Evolutionary conservation across 2,888 invertebrate species (phyloP), one percentile per base, ranked within the genome.

Genomic region (Helleia helle): DNA sequence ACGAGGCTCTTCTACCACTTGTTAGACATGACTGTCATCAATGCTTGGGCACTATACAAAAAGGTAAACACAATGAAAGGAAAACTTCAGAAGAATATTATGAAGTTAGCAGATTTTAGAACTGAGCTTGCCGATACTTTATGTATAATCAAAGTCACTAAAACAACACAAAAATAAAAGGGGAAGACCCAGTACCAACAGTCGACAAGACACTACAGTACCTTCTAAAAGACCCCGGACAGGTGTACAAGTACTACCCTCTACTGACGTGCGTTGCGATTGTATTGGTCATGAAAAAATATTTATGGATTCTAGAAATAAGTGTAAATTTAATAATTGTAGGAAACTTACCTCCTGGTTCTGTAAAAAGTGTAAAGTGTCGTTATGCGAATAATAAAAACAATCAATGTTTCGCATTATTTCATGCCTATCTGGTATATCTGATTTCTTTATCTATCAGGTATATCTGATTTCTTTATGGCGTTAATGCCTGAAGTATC

Each of bases 31-130:
- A 53, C 59, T 41, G 51, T 57, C 40, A 65, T 62, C 46, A 60
- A 62, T 54, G 48, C 59, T 45, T 62, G 59, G 59, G 53, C 61
- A 48, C 48, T 58, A 11, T 58, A 60, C 48, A 53, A 56, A 57
- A 59, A 59, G 46, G 49, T 56, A 52, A 57, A 54, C 51, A 55
- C 49, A 55, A 28, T 25, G 48, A 57, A 55, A 51, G 55, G 51
- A 55, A 55, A 50, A 49, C 43, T 44, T 43, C 50, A 46, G 44
- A 58, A 59, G 48, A 48, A 58, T 40, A 50, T 58, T 46, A 51
- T 57, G 51, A 54, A 55, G 47, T 56, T 59, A 53, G 58, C 55
- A 42, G 55, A 55, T 41, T 61, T 56, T 45, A 55, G 57, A 55
- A 56, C 55, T 46, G 56, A 59, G 49, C 51, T 56, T 52, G 57